Evolutionary conservation across 1,140 invertebrate genomes (phyloP).

Genomic region (Periplaneta americana): DNA sequence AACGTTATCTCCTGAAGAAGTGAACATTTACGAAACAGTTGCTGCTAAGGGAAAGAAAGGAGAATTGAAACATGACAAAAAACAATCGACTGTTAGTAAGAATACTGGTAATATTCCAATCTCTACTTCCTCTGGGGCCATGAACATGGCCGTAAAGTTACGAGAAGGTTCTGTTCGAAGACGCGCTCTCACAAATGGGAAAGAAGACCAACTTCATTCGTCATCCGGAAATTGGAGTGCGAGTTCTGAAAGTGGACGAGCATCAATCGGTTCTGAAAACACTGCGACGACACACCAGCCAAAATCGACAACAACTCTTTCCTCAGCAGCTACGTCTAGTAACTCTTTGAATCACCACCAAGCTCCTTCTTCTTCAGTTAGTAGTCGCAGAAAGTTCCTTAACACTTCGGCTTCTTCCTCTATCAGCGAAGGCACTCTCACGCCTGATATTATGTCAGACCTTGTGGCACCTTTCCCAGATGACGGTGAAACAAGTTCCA

Average conservation of each 20-base stretch:
- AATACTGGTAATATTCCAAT: constrained; percentile 52
- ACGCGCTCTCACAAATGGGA: constrained; percentile 46
- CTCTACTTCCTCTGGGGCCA: constrained; percentile 45
- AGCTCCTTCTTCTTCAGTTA: constrained; percentile 43
- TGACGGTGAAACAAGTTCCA: constrained; percentile 86
- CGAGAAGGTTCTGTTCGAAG: constrained; percentile 60
- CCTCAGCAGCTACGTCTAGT: constrained; percentile 52
- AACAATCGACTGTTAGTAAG: constrained; percentile 71
- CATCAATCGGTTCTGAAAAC: constrained; percentile 76
- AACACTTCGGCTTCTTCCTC: constrained; percentile 76
- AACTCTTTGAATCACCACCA: constrained; percentile 46
- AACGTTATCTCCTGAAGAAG: constrained; percentile 40
- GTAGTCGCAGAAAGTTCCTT: constrained; percentile 54
- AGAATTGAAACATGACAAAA: constrained; percentile 32
- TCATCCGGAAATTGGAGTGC: constrained; percentile 93
- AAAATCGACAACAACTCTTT: constrained; percentile 10
- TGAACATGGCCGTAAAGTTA: constrained; percentile 60
- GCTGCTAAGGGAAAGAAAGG: constrained; percentile 41
- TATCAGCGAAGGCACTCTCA: constrained; percentile 77
- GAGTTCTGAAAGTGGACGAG: constrained; percentile 80
- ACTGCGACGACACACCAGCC: constrained; percentile 50
- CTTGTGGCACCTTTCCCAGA: constrained; percentile 63
- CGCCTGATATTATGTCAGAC: constrained; percentile 60
- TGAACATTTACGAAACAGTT: constrained; percentile 53
- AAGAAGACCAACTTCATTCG: constrained; percentile 73